Evolutionary conservation across 2,113 vertebrate species (phyloP).

Genomic region (Synchiropus splendidus): DNA sequence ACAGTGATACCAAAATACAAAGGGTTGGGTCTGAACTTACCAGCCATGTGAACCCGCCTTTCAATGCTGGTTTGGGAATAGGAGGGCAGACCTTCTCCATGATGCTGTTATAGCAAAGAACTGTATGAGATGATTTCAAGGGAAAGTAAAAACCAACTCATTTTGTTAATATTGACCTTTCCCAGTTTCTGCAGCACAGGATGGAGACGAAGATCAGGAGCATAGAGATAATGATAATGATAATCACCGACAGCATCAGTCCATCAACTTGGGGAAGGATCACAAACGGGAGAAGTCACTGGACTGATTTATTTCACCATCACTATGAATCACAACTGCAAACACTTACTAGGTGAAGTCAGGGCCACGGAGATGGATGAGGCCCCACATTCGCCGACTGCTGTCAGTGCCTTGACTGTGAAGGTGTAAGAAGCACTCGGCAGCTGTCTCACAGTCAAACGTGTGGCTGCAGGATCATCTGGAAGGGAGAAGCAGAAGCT

Average conservation of each 20-base stretch:
- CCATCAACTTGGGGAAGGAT: slow-evolving; percentile 24
- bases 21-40: no score
- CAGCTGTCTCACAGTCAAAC: slow-evolving; percentile 25
- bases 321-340: not conserved
- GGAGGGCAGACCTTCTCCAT: slow-evolving; percentile 35
- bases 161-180: slow-evolving; percentile 13
- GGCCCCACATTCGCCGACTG: slow-evolving; percentile 27
- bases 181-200: slow-evolving; percentile 37
- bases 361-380: not conserved
- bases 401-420: slow-evolving; percentile 35
- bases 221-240: slow-evolving; percentile 10
- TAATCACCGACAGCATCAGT: not conserved
- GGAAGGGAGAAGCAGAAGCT: not conserved
- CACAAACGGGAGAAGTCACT: not conserved
- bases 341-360: slow-evolving; percentile 14
- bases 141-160: fast-evolving
- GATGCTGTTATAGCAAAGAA: slow-evolving; percentile 27
- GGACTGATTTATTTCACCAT: not conserved
- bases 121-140: not conserved
- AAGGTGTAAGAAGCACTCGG: slow-evolving; percentile 21
- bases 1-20: no score
- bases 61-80: slow-evolving; percentile 42
- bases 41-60: slow-evolving; percentile 4
- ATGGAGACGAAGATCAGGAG: slow-evolving; percentile 19
- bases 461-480: slow-evolving; percentile 17